Conservation (phyloP, 2,797 vertebrate genomes). For the Dipus sagitta region DNA sequence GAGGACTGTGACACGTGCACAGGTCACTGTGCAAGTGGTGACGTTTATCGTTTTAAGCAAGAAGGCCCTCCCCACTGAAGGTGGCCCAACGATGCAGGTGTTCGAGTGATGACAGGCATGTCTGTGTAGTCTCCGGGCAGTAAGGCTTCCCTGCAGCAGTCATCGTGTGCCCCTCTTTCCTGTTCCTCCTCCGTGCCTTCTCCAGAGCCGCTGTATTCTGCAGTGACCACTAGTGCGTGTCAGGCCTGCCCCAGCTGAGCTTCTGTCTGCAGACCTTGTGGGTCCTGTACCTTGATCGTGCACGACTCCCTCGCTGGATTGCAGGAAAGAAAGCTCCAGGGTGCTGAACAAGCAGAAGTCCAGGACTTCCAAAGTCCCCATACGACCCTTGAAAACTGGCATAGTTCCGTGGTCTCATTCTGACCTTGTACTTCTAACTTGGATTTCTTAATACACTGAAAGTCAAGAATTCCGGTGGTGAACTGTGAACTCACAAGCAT, state of each 20-base stretch:
- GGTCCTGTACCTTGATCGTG: neutral
- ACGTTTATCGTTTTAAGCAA: neutral
- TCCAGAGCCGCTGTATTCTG: neutral
- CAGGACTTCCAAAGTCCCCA: neutral
- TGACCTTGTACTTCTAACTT: conserved; percentile 57
- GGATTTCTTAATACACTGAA: neutral
- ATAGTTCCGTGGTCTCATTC: neutral
- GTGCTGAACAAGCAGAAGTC: neutral
- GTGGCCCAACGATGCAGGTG: neutral
- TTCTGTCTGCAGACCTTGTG: neutral
- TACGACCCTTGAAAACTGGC: conserved; percentile 4
- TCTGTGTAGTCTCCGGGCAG: neutral
- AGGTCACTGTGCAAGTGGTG: neutral
- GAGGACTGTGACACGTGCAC: neutral
- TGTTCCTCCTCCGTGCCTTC: neutral
- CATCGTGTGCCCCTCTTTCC: neutral
- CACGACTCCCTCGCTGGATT: neutral
- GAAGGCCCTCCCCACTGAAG: neutral
- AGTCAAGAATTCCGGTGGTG: conserved; percentile 25
- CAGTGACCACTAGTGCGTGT: neutral
- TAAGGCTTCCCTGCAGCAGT: neutral
- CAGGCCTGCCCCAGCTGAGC: neutral
- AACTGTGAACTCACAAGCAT: neutral
- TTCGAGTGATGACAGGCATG: neutral
- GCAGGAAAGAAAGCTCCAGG: neutral